A percentile compares a stretch with the other conserved stretches of the same genome.
Conservation (phyloP, 1,140 invertebrate genomes). For the Trissolcus basalis region DNA sequence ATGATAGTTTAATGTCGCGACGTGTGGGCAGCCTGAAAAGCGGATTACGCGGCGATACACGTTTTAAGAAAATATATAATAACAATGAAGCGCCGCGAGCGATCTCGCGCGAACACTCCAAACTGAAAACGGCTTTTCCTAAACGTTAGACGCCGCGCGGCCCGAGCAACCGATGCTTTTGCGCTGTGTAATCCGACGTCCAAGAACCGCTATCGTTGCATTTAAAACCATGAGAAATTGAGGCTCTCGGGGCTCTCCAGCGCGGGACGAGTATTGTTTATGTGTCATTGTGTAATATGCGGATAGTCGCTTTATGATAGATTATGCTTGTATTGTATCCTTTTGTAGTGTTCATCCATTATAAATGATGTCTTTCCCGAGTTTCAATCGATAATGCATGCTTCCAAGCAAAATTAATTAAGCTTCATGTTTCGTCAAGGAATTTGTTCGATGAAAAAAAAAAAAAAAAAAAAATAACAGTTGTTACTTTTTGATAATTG, state of each 20-base stretch:
- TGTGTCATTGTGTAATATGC: slow-evolving; percentile 23
- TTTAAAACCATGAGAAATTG: slow-evolving; percentile 46
- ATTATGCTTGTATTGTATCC: slow-evolving; percentile 8
- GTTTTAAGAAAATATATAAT: slow-evolving; percentile 37
- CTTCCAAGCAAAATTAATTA: no score
- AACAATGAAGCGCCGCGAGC: slow-evolving; percentile 42
- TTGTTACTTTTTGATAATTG: no score
- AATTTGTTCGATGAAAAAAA: no score
- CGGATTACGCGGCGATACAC: slow-evolving; percentile 59
- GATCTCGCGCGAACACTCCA: slow-evolving; percentile 19
- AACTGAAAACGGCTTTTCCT: slow-evolving; percentile 47
- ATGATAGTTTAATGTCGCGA: slow-evolving; percentile 62
- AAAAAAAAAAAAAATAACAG: no score
- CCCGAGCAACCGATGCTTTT: slow-evolving; percentile 27
- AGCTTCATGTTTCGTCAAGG: no score
- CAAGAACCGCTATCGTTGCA: slow-evolving; percentile 37
- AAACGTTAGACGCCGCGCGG: slow-evolving; percentile 33
- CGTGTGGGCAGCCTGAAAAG: slow-evolving; percentile 60
- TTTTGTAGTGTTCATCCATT: background rate
- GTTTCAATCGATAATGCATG: background rate
- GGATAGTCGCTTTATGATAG: slow-evolving; percentile 18
- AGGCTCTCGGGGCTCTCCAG: slow-evolving; percentile 7
- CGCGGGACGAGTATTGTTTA: slow-evolving; percentile 17
- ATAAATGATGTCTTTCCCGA: background rate
- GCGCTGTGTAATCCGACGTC: slow-evolving; percentile 38